phyloP scores from a whole-genome alignment of 1,140 invertebrate species.

The Acyrthosiphon pisum region DNA sequence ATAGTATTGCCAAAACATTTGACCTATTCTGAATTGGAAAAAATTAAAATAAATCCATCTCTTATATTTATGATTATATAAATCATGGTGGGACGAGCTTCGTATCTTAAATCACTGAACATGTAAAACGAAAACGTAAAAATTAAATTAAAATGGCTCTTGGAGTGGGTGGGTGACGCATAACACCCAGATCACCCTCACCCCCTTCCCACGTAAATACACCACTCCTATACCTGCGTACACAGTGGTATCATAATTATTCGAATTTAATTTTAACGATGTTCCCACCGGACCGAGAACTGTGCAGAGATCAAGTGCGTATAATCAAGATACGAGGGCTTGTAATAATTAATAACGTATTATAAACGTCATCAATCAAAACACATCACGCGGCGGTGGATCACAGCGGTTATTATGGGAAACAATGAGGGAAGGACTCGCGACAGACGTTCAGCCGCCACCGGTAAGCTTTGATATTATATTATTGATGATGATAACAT shows the following conservation, averaged over 20 bases:
- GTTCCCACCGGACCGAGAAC: not conserved
- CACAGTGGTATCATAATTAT: not conserved
- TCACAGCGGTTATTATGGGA: not conserved
- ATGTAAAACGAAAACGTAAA: no score
- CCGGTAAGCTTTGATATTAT: not conserved
- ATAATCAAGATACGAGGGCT: not conserved
- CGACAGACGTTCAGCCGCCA: not conserved
- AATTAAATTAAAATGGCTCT: no score
- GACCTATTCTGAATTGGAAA: no score
- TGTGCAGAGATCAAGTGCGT: not conserved
- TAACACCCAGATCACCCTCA: no score
- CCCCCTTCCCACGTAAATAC: no score
- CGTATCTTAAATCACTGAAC: no score
- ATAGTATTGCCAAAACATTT: no score
- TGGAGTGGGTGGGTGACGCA: no score
- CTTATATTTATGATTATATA: no score
- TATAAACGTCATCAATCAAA: not conserved
- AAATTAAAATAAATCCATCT: no score
- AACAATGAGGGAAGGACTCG: not conserved
- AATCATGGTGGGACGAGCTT: no score
- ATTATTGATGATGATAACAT: not conserved
- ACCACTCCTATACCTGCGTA: no score
- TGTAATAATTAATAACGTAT: not conserved
- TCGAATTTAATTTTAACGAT: not conserved
- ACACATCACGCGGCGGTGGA: not conserved